Evolutionary conservation across 2,888 invertebrate genomes (phyloP).

Genomic region (Beris chalybata): DNA sequence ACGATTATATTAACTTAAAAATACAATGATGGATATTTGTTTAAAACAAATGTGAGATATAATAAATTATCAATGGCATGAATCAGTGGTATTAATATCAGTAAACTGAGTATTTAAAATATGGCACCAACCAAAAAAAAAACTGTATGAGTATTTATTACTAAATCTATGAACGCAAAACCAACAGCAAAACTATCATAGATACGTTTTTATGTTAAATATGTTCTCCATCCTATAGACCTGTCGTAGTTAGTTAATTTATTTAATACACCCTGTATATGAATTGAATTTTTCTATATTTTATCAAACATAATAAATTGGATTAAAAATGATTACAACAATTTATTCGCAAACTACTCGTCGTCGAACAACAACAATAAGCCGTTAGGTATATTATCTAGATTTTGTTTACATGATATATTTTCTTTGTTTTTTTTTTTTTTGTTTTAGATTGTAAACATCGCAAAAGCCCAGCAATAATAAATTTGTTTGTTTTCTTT

Average conservation of each 20-base stretch:
- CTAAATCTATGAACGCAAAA: too few relatives aligned
- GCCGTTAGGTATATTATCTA: conserved; percentile 6
- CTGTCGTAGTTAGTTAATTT: not conserved
- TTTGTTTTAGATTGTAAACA: conserved; percentile 38
- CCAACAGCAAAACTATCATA: too few relatives aligned
- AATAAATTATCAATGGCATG: too few relatives aligned
- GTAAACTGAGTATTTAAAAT: too few relatives aligned
- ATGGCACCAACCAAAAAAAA: too few relatives aligned
- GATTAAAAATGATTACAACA: conserved; percentile 7
- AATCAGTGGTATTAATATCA: too few relatives aligned
- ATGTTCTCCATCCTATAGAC: too few relatives aligned
- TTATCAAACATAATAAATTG: conserved; percentile 1
- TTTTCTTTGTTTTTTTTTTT: not conserved
- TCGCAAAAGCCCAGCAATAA: conserved; percentile 41
- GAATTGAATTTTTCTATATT: conserved; percentile 1
- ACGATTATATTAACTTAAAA: too few relatives aligned
- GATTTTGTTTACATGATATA: conserved; percentile 16
- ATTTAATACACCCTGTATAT: conserved; percentile 18
- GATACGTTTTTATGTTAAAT: too few relatives aligned
- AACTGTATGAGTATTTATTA: too few relatives aligned
- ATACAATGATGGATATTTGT: too few relatives aligned
- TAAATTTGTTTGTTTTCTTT: conserved; percentile 23
- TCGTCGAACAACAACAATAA: conserved; percentile 20
- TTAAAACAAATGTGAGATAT: too few relatives aligned
- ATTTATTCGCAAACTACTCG: conserved; percentile 11